Base-by-base conservation (phyloP, 2,797 vertebrate species). In the Hyperoplus immaculatus region DNA sequence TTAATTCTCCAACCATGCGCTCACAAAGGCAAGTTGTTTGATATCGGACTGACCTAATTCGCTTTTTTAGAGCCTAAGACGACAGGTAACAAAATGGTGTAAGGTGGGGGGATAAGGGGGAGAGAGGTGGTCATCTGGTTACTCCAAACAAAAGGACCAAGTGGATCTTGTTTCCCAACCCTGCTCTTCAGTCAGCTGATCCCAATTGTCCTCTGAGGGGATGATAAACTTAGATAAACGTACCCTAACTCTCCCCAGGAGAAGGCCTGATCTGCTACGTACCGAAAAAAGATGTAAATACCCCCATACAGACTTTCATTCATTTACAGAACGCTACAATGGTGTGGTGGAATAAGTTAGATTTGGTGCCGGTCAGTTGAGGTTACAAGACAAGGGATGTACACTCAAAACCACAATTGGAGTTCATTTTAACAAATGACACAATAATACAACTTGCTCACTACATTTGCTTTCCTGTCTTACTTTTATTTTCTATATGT, bases 151-250 rank as follows among this genome's bases (percentile, higher is more conserved):
- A 91, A 92, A 88, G 81, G 49, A 86, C 68, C 77, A 65, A 65
- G 79, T 63, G 49, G 87, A 87, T 93, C 89, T 72, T 74, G 86
- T 94, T 92, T 87, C 92, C 78, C 43, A 67, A 66, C 87, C 82
- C 79, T 77, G 65, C 68, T 83, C 69, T 79, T 73, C 69, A 77
- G 69, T 87, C 86, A 87, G 82, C 87, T 88, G 70, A 83, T 89
- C 49, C 5, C 41, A 62, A 11, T 47, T 69, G 43, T 80, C 64
- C 80, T 74, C 47, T 47, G 65, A 73, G 75, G 54, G 65, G 29
- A 59, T 63, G 64, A 79, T 47, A 62, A 59, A 45, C 69, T 73
- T 58, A 81, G 81, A 88, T 87, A 77, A 71, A 74, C 54, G 78
- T 49, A 55, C 54, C 6, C 39, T 18, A 29, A 29, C 39, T 70